Conservation (phyloP, 1,140 invertebrate genomes). For the Varroa destructor region DNA sequence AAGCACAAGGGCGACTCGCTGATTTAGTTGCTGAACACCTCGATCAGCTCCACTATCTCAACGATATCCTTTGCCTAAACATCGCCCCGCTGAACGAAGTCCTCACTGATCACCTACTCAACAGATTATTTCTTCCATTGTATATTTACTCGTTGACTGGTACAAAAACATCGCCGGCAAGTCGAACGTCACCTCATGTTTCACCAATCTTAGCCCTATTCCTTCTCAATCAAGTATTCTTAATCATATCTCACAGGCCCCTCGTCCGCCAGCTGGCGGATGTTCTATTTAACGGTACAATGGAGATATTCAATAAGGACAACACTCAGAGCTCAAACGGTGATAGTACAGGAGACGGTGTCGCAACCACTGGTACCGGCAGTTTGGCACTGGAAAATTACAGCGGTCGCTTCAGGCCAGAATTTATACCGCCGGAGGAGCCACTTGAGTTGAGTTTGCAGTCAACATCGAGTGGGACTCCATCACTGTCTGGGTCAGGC, state of each 20-base stretch:
- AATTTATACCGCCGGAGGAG: conserved; percentile 22
- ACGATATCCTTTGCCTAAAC: conserved; percentile 84
- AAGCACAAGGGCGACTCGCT: conserved; percentile 68
- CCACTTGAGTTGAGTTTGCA: conserved; percentile 25
- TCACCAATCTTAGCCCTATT: conserved; percentile 48
- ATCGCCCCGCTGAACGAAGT: conserved; percentile 87
- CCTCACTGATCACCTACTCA: conserved; percentile 82
- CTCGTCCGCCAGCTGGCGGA: conserved; percentile 73
- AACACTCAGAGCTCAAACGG: conserved; percentile 11
- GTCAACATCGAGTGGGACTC: no score
- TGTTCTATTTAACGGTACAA: conserved; percentile 62
- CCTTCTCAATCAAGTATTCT: conserved; percentile 82
- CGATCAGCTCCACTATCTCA: conserved; percentile 93
- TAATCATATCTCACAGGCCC: conserved; percentile 75
- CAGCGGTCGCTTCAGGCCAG: conserved; percentile 30
- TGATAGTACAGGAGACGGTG: not conserved
- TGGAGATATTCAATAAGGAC: conserved; percentile 33
- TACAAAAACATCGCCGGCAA: no score
- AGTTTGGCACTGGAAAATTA: not conserved
- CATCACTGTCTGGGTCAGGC: not conserved
- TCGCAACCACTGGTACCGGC: conserved; percentile 2
- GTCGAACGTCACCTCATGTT: not conserved
- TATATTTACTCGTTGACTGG: conserved; percentile 71
- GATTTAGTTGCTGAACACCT: conserved; percentile 93
- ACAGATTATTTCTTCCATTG: conserved; percentile 80